Percentiles rank a stretch among this genome's conserved stretches.
phyloP scores from a whole-genome alignment of 2,797 vertebrate genomes.

The Muscicapa striata region DNA sequence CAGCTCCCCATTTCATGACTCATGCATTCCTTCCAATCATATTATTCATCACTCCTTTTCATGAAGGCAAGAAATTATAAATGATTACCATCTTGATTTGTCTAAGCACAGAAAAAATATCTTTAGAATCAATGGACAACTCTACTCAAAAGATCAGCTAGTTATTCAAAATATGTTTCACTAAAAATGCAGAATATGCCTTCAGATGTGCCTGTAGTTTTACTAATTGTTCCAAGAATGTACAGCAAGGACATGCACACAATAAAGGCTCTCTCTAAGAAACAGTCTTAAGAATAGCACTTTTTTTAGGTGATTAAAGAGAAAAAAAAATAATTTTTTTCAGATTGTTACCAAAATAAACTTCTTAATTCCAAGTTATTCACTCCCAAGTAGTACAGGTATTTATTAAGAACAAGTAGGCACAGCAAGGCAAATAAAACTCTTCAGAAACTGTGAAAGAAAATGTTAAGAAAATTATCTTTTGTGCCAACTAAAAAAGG shows the following conservation, averaged over 20 bases:
- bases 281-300: not conserved
- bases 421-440: not conserved
- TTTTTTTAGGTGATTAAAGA: not conserved
- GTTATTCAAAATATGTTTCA: constrained; percentile 26
- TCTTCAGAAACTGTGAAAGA: not conserved
- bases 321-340: not conserved
- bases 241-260: not conserved
- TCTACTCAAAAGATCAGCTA: constrained; percentile 38
- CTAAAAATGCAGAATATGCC: constrained; percentile 25
- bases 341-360: not conserved
- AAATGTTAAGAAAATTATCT: not conserved
- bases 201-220: not conserved
- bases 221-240: constrained; percentile 4
- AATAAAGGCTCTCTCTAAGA: not conserved
- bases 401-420: not conserved
- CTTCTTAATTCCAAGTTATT: not conserved
- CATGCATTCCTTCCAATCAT: constrained; percentile 57
- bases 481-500: not conserved
- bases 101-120: constrained; percentile 45
- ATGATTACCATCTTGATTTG: constrained; percentile 61
- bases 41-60: constrained; percentile 65
- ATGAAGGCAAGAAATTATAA: constrained; percentile 63
- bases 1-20: constrained; percentile 61
- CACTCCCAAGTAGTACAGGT: not conserved
- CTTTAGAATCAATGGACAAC: constrained; percentile 62